These are phyloP conservation scores for Pitangus sulphuratus DNA, from an alignment of 2,797 vertebrate genomes.

Conservation along the genomic window DNA sequence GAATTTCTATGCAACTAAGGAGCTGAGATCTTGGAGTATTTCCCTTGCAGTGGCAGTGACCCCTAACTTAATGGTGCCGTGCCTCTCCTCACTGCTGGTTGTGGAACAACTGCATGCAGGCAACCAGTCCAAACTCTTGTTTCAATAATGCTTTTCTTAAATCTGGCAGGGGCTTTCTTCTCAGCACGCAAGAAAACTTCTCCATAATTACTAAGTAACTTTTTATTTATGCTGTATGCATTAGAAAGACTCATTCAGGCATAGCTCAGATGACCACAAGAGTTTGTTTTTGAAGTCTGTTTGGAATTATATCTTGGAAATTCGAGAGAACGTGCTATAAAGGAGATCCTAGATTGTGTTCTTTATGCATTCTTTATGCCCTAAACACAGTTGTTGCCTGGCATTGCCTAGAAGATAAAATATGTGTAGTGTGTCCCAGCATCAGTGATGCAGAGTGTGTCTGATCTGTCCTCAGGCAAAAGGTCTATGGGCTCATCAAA, in stretches of 20 bases:
- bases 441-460: neutral
- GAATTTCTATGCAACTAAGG: neutral
- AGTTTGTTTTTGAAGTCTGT: slow-evolving; percentile 50
- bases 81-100: neutral
- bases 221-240: slow-evolving; percentile 17
- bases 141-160: neutral
- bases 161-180: neutral
- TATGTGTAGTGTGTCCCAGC: neutral
- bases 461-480: slow-evolving; percentile 28
- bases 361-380: neutral
- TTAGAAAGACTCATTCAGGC: slow-evolving; percentile 17
- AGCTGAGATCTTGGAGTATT: neutral
- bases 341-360: neutral
- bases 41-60: neutral
- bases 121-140: neutral
- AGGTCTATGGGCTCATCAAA: slow-evolving; percentile 19
- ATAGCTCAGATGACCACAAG: slow-evolving; percentile 27
- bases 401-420: neutral
- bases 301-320: slow-evolving; percentile 47
- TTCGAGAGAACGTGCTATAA: neutral
- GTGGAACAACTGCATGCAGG: neutral
- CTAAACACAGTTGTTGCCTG: neutral
- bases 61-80: rapidly evolving
- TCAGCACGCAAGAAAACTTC: neutral
- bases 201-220: neutral